Evolutionary conservation across 1,140 invertebrate genomes (phyloP), one percentile per base, ranked within the genome.

Genomic region (Drosophila asahinai): DNA sequence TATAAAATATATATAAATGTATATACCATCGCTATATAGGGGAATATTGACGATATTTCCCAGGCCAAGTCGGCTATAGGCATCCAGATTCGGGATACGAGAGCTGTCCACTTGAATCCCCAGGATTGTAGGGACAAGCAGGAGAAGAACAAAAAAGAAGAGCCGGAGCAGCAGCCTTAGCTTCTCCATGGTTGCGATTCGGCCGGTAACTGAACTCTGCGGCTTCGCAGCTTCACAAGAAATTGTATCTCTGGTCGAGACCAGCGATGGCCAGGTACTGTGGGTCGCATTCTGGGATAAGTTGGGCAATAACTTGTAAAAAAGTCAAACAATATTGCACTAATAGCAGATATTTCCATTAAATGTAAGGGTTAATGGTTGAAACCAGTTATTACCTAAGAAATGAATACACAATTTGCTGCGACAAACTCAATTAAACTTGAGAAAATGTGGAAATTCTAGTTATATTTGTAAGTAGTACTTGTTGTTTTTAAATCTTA

Each of bases 41-140:
- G 86, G 86, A 33, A 86, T 40, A 49, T 82, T 82, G 61, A 86
- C 25, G 6, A 86, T 57, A 51, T 90, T 91, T 8, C 86, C 86
- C 9, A 90, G 27, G 0, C 86, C 86, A 45, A 90, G 25, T 22
- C 52, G 71, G 3, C 54, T 45, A n/a, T 90, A 27, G 9, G 52
- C 55, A 11, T 82, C 61, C 15, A 80, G 5, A 8, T 63, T 47
- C 12, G 54, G 45, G 5, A 7, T 6, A 36, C 25, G n/a, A 7
- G 14, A 2, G 25, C 42, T 59, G 58, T 22, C 55, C 22, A 27
- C 14, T 11, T 0, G 54, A 27, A 25, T 15, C 0, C 12, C 42
- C 5, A n/a, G 52, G 17, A 22, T 12, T 7, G 17, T 3, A 1
- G 12, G 49, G 9, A 61, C 1, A 1, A 77, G 3, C 0, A 72